Evolutionary conservation across 2,113 vertebrate genomes (phyloP).

Genomic region (Acanthochromis polyacanthus): DNA sequence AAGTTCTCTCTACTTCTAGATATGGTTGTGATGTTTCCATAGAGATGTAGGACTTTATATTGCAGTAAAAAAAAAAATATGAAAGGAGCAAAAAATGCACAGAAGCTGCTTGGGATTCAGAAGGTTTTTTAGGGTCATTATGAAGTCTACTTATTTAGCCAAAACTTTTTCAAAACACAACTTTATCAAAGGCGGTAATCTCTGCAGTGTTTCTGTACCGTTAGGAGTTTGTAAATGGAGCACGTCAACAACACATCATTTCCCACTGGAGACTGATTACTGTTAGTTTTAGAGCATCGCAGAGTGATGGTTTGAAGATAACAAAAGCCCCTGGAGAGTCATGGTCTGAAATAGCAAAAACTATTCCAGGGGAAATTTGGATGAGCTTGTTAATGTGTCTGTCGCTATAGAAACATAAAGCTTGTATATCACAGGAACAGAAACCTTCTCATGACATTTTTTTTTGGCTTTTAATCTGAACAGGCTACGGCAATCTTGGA

Average conservation of each 20-base stretch:
- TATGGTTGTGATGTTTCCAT: too few relatives aligned
- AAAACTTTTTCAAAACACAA: slow-evolving; percentile 1
- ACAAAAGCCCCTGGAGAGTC: slow-evolving; percentile 25
- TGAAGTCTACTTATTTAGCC: not conserved
- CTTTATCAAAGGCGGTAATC: slow-evolving; percentile 5
- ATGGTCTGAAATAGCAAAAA: slow-evolving; percentile 30
- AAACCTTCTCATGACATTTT: not conserved
- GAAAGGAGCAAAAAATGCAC: too few relatives aligned
- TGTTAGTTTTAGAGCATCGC: slow-evolving; percentile 58
- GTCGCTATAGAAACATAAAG: not conserved
- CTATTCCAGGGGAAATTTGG: slow-evolving; percentile 22
- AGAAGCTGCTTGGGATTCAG: too few relatives aligned
- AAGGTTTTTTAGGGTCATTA: too few relatives aligned
- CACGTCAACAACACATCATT: slow-evolving; percentile 32
- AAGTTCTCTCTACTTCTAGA: too few relatives aligned
- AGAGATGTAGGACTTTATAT: too few relatives aligned
- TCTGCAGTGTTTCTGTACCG: slow-evolving; percentile 13
- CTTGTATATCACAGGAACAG: not conserved
- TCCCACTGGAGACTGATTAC: slow-evolving; percentile 44
- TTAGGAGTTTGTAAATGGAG: slow-evolving; percentile 45
- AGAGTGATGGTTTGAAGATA: slow-evolving; percentile 60
- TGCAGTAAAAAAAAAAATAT: too few relatives aligned
- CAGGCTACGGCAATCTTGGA: slow-evolving; percentile 83
- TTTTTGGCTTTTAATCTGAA: slow-evolving; percentile 8
- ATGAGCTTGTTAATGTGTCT: slow-evolving; percentile 24